Conservation (phyloP, 2,113 vertebrate genomes). For the Podarcis cretensis region DNA sequence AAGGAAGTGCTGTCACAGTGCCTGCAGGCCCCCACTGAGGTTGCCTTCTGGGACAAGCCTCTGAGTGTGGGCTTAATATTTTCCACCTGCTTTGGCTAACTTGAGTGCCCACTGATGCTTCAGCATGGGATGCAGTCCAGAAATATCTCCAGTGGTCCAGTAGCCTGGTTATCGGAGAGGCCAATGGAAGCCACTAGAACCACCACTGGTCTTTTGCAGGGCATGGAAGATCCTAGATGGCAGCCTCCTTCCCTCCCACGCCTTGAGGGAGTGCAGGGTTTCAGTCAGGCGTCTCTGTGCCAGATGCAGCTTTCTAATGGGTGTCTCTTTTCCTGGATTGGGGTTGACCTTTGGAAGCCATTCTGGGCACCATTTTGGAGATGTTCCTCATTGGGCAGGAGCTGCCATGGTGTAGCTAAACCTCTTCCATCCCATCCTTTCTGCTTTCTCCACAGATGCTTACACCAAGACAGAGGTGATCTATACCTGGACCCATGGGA, state of each 20-base stretch:
- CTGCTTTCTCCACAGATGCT: conserved; percentile 81
- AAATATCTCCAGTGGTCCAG: neutral
- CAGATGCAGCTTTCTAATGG: neutral
- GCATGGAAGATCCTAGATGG: neutral
- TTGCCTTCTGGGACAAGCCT: neutral
- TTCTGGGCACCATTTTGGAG: conserved; percentile 33
- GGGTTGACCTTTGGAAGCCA: conserved; percentile 17
- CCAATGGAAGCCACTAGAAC: too few species aligned
- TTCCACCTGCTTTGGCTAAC: neutral
- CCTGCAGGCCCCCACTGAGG: neutral
- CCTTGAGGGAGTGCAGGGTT: too few species aligned
- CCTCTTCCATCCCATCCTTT: conserved; percentile 35
- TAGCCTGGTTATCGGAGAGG: neutral
- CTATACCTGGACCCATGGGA: conserved; percentile 95
- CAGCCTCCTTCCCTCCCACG: neutral
- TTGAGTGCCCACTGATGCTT: neutral
- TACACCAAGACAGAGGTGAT: conserved; percentile 98
- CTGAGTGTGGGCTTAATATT: too few species aligned
- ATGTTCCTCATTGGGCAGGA: conserved; percentile 3
- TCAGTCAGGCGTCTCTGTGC: neutral
- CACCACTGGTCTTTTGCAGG: too few species aligned
- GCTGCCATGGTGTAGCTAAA: neutral
- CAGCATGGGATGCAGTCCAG: neutral
- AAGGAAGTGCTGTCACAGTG: neutral
- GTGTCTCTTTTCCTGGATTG: neutral